Conservation (phyloP, 2,113 vertebrate genomes). For the Podarcis raffonei region DNA sequence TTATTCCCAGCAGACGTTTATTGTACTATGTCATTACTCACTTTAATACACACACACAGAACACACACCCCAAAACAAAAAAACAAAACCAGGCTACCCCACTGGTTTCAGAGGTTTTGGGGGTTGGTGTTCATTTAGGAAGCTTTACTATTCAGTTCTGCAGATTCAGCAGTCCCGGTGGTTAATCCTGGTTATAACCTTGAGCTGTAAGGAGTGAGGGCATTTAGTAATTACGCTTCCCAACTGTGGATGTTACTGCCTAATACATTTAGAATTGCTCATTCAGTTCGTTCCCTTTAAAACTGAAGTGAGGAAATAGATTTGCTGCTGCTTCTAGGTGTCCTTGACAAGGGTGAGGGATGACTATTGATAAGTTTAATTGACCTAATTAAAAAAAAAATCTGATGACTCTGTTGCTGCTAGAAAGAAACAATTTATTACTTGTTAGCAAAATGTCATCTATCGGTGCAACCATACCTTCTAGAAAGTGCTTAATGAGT, state of each 20-base stretch:
- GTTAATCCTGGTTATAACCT: slow-evolving; percentile 62
- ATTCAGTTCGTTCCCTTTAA: slow-evolving; percentile 58
- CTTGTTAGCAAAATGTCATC: slow-evolving; percentile 30
- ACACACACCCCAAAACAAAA: too few species aligned
- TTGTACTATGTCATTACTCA: not conserved
- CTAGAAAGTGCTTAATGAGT: slow-evolving; percentile 32
- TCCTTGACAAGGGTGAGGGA: slow-evolving; percentile 29
- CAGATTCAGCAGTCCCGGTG: slow-evolving; percentile 63
- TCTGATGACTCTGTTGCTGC: slow-evolving; percentile 36
- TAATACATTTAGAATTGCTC: slow-evolving; percentile 53
- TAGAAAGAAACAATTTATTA: slow-evolving; percentile 52
- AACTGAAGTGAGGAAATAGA: slow-evolving; percentile 54
- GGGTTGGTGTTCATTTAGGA: not conserved
- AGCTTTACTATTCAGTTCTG: slow-evolving; percentile 44
- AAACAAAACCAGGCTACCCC: not conserved
- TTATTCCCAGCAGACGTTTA: not conserved
- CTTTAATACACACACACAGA: too few species aligned
- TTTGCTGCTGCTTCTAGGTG: slow-evolving; percentile 60
- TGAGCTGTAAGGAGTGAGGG: slow-evolving; percentile 56
- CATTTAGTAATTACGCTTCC: slow-evolving; percentile 58
- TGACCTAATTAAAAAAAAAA: slow-evolving; percentile 55
- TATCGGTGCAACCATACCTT: slow-evolving; percentile 18
- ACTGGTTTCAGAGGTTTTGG: not conserved
- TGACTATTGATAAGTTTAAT: slow-evolving; percentile 64
- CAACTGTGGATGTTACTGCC: slow-evolving; percentile 58